phyloP scores from a whole-genome alignment of 2,797 vertebrate species.

The Periophthalmus magnuspinnatus region DNA sequence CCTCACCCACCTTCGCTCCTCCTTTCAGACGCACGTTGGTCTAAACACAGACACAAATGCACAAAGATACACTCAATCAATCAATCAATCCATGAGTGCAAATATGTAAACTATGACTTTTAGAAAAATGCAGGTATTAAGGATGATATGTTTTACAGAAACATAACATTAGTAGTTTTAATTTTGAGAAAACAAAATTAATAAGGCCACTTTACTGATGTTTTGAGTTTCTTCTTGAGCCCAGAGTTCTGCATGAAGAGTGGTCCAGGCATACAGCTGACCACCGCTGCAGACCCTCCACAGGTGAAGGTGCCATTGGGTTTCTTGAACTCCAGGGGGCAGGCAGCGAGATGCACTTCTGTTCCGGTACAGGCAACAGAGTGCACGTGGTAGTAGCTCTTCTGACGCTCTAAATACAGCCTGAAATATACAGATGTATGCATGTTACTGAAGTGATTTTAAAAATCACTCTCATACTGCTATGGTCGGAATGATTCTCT shows the following conservation, averaged over 20 bases:
- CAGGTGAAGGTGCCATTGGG: conserved; percentile 81
- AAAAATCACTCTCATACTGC: too few species aligned
- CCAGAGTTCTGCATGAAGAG: conserved; percentile 69
- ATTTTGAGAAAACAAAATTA: too few species aligned
- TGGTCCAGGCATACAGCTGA: conserved; percentile 89
- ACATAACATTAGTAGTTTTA: not conserved
- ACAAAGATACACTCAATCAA: not conserved
- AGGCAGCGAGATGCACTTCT: conserved; percentile 91
- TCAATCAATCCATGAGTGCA: not conserved
- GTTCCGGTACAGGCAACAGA: conserved; percentile 86
- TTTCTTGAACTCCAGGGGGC: conserved; percentile 85
- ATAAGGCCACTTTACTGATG: conserved; percentile 60
- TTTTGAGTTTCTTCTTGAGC: conserved; percentile 83
- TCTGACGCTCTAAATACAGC: conserved; percentile 85
- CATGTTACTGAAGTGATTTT: not conserved
- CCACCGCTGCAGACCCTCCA: conserved; percentile 79
- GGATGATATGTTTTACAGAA: too few species aligned
- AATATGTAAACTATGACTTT: too few species aligned
- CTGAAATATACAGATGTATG: conserved; percentile 60
- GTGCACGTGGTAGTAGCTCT: conserved; percentile 83
- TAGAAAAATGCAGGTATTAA: too few species aligned
- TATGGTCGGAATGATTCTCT: too few species aligned
- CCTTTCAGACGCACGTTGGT: conserved; percentile 88
- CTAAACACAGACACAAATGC: conserved; percentile 59
- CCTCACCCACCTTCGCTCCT: conserved; percentile 85